Percentiles rank a stretch among this genome's conserved stretches.
Conservation (phyloP, 1,140 invertebrate genomes). For the Semibalanus balanoides region DNA sequence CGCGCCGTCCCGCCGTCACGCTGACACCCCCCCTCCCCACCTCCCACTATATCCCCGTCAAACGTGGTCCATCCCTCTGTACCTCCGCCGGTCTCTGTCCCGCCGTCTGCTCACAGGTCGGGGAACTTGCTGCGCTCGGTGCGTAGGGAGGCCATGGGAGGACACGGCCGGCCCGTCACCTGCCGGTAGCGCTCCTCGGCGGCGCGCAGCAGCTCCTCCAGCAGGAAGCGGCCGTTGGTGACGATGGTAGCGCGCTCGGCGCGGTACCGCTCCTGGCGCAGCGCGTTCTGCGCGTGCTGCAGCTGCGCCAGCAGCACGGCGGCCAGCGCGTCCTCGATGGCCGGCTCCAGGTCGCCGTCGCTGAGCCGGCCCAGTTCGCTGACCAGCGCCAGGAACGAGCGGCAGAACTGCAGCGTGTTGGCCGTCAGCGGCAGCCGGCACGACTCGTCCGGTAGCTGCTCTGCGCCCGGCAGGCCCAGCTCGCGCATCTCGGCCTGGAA, state of each 20-base stretch:
- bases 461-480: slow-evolving; percentile 36
- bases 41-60: too few relatives aligned
- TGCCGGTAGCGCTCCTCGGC: slow-evolving; percentile 34
- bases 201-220: slow-evolving; percentile 35
- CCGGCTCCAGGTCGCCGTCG: slow-evolving; percentile 44
- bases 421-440: slow-evolving; percentile 50
- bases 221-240: slow-evolving; percentile 40
- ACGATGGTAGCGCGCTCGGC: slow-evolving; percentile 22
- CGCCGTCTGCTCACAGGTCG: background rate
- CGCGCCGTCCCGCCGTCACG: too few relatives aligned
- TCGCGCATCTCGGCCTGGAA: slow-evolving; percentile 42
- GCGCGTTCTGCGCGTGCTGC: slow-evolving; percentile 29
- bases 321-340: slow-evolving; percentile 45
- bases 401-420: slow-evolving; percentile 54
- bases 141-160: slow-evolving; percentile 25
- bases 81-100: too few relatives aligned
- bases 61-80: too few relatives aligned
- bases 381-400: slow-evolving; percentile 45
- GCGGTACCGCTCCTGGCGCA: background rate
- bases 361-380: slow-evolving; percentile 52
- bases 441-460: slow-evolving; percentile 16
- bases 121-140: background rate
- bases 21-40: too few relatives aligned
- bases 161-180: slow-evolving; percentile 28
- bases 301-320: slow-evolving; percentile 51